These are phyloP conservation scores for Anoplophora glabripennis DNA, from an alignment of 1,140 invertebrate species.

Conservation along the genomic window DNA sequence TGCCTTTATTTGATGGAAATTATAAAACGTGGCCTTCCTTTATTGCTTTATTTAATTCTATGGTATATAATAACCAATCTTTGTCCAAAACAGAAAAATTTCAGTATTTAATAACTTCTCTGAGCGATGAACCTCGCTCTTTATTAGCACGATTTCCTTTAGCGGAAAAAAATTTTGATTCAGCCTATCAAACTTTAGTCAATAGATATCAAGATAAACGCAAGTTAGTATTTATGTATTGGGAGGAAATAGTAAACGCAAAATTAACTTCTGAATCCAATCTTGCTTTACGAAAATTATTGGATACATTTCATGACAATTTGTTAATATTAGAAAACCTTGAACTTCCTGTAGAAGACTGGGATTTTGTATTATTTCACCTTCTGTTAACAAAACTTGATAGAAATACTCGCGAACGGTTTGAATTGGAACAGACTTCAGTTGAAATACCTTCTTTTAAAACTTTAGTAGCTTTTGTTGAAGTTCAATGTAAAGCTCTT, in stretches of 20 bases:
- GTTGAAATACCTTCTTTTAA: too few relatives aligned
- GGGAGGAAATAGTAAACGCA: slow-evolving; percentile 17
- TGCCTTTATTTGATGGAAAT: slow-evolving; percentile 5
- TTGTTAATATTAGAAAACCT: slow-evolving; percentile 26
- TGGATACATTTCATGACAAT: slow-evolving; percentile 21
- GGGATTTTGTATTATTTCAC: slow-evolving; percentile 32
- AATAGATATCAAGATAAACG: slow-evolving; percentile 31
- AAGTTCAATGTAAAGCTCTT: too few relatives aligned
- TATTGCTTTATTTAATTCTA: slow-evolving; percentile 6
- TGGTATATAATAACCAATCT: slow-evolving; percentile 11
- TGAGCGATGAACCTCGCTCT: slow-evolving; percentile 21
- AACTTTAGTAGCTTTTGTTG: too few relatives aligned
- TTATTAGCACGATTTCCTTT: slow-evolving; percentile 23
- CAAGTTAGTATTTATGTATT: slow-evolving; percentile 21
- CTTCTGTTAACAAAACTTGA: slow-evolving; percentile 13
- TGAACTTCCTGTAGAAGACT: slow-evolving; percentile 30
- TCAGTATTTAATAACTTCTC: slow-evolving; percentile 25
- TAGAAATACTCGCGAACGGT: not conserved
- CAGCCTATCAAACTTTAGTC: slow-evolving; percentile 27
- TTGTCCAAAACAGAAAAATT: slow-evolving; percentile 14
- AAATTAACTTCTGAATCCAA: slow-evolving; percentile 22
- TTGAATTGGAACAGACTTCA: not conserved
- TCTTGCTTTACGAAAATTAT: slow-evolving; percentile 18
- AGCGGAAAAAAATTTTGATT: slow-evolving; percentile 27
- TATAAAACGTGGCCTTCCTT: slow-evolving; percentile 7